Evolutionary conservation across 2,888 invertebrate species (phyloP), one percentile per base, ranked within the genome.

Genomic region (Osmoderma eremita): DNA sequence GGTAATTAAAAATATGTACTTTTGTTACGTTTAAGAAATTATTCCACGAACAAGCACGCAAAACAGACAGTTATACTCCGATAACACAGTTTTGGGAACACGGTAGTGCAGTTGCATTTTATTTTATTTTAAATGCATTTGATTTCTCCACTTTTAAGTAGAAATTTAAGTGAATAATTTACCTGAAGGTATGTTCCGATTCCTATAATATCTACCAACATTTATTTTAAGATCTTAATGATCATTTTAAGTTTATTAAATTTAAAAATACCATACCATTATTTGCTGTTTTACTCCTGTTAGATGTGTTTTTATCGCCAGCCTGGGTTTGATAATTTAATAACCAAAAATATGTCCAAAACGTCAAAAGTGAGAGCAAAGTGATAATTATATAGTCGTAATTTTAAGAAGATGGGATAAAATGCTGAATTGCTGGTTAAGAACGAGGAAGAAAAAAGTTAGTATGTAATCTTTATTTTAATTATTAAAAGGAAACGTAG

Each of bases 391-490:
- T 48, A 24, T 48, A 42, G 24, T 24, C 45, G 42, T 17, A 30
- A 15, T 8, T 8, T 6, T 13, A 45, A 17, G 15, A 12, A 30
- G 30, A 61, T 48, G 10, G 24, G 22, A 3, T 65, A 48, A 65
- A 18, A 65, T 65, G 65, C 22, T 56, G n/a, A 54, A 24, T 18
- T 13, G 49, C 20, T 58, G 54, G 36, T 3, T 58, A 17, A 24
- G 39, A 22, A 15, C 17, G 39, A 41, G 49, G 58, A 36, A 20
- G 56, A 58, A 56, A 48, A 45, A 65, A 56, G 65, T 65, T 56
- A 65, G 65, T 65, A 65, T 49, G 65, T 65, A 65, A 38, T 42
- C 20, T 61, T 38, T 45, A 24, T 20, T 53, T 38, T 18, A 53
- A 18, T 4, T 53, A 24, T 53, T 38, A 30, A 8, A 18, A 18